Evolutionary conservation across 2,888 invertebrate genomes (phyloP), one percentile per base, ranked within the genome.

Genomic region (Watsonalla binaria): DNA sequence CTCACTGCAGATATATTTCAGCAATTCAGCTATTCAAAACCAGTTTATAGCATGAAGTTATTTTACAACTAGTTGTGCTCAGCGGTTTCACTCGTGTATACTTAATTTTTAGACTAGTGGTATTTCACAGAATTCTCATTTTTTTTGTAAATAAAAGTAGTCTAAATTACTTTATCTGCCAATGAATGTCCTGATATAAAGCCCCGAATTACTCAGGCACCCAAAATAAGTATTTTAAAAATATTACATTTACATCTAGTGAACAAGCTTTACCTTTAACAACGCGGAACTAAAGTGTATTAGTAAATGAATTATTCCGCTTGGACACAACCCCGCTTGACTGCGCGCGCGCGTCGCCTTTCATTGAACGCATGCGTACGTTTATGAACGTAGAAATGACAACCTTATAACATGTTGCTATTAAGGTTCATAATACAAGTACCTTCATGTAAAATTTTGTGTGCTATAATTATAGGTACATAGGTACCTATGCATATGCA

Each of bases 221-320:
- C 37, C 37, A 11, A 42, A 11, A 11, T 11, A 42, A 42, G 11
- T 42, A 5, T 42, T 11, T 11, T 11, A 5, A 42, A n/a, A 11
- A 42, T 11, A 49, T 33, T 42, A 52, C 60, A 46, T 51, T n/a
- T 55, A 15, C 24, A 53, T 48, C 52, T 5, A 50, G 45, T 55
- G 57, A 53, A 51, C 49, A 24, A 24, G 39, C 42, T 39, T 54
- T 53, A 51, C 35, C 35, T 53, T 52, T 49, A 62, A 68, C 53
- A 72, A 77, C 74, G 72, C 76, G 78, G 79, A 78, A 78, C 73
- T 73, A 60, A 59, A 61, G 54, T 50, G 62, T 66, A n/a, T 68
- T 74, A 72, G 65, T 73, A 72, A 72, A 72, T 68, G 61, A 72
- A 61, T 70, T 76, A 78, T 73, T 72, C 69, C 68, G 65, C 39